Evolutionary conservation across 2,797 vertebrate genomes (phyloP).

Genomic region (Acipenser ruthenus): DNA sequence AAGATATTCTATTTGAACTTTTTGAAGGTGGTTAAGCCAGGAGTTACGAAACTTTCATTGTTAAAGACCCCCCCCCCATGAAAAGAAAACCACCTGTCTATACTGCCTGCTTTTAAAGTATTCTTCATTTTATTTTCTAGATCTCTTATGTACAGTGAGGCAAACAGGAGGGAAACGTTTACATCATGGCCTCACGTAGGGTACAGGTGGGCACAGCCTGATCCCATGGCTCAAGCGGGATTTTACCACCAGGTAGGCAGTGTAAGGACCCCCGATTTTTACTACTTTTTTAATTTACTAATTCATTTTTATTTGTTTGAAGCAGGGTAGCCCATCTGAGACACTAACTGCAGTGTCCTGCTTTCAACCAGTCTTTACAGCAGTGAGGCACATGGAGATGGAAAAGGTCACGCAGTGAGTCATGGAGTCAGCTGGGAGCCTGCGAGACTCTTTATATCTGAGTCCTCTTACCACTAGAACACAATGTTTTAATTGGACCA

Average conservation of each 20-base stretch:
- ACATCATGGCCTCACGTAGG: conserved; percentile 96
- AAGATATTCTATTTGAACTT: neutral
- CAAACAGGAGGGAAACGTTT: conserved; percentile 95
- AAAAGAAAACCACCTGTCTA: neutral
- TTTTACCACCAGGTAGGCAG: conserved; percentile 96
- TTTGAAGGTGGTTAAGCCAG: no score
- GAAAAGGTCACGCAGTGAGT: no score
- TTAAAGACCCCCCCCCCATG: neutral
- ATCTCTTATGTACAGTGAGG: conserved; percentile 97
- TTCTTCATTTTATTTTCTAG: conserved; percentile 45
- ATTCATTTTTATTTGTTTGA: neutral
- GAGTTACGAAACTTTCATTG: neutral
- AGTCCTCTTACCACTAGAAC: no score
- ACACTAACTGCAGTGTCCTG: no score
- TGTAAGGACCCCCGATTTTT: neutral
- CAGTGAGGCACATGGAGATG: no score
- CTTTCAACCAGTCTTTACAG: no score
- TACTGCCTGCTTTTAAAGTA: neutral
- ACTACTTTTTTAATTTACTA: neutral
- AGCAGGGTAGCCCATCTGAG: neutral
- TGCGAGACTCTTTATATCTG: no score
- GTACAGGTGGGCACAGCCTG: conserved; percentile 96
- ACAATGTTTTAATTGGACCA: no score
- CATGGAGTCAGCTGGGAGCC: no score
- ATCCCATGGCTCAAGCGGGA: conserved; percentile 97